Evolutionary conservation across 2,113 vertebrate genomes (phyloP).

Genomic region (Suricata suricatta): DNA sequence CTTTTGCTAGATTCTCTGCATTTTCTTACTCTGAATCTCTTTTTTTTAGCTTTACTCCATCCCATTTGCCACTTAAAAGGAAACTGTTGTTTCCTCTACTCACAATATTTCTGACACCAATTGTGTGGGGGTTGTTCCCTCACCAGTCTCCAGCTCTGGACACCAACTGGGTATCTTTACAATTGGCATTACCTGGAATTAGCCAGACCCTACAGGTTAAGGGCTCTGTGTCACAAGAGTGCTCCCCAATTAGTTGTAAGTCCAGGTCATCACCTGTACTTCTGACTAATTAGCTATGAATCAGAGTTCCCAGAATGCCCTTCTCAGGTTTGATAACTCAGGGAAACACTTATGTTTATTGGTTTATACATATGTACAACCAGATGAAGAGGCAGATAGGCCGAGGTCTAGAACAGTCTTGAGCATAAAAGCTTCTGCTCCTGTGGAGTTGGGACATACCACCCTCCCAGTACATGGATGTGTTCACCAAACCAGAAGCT

Average conservation of each 20-base stretch:
- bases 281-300: neutral
- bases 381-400: neutral
- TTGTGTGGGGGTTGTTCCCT: neutral
- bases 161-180: neutral
- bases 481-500: neutral
- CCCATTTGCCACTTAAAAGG: neutral
- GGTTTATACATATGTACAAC: neutral
- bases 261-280: neutral
- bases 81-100: neutral
- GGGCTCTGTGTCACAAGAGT: neutral
- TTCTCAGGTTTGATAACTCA: neutral
- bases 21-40: neutral
- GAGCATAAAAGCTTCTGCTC: neutral
- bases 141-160: neutral
- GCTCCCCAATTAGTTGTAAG: neutral
- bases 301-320: neutral
- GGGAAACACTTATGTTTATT: neutral
- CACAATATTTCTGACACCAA: neutral
- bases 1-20: neutral
- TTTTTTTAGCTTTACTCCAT: neutral
- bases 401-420: neutral
- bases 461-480: neutral
- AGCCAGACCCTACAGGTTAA: neutral
- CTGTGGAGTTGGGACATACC: neutral
- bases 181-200: neutral